These are phyloP conservation scores for Cryptocephalus moraei DNA, from an alignment of 2,888 invertebrate species.

Conservation along the genomic window DNA sequence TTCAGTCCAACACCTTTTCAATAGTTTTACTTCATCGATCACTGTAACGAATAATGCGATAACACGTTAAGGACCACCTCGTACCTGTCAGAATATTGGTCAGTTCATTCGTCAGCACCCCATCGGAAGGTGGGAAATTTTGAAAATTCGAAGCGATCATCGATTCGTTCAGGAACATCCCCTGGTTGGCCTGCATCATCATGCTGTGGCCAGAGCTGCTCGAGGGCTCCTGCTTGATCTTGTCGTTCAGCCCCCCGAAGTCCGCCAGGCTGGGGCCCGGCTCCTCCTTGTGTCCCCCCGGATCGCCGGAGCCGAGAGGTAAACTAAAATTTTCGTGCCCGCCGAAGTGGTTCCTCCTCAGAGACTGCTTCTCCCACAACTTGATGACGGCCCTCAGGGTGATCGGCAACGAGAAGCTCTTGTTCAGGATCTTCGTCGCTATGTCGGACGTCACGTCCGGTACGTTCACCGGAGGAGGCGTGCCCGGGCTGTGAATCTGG, in stretches of 20 bases:
- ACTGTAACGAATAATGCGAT: background rate
- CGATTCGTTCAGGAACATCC: slow-evolving; percentile 34
- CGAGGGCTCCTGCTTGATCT: slow-evolving; percentile 37
- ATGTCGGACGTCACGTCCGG: slow-evolving; percentile 44
- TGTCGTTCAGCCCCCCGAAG: slow-evolving; percentile 33
- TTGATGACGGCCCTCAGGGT: slow-evolving; percentile 81
- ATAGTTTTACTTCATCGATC: background rate
- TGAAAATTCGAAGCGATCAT: slow-evolving; percentile 35
- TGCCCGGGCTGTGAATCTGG: slow-evolving; percentile 55
- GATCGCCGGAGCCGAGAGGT: slow-evolving; percentile 58
- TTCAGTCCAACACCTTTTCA: too few relatives aligned
- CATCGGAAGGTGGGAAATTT: slow-evolving; percentile 32
- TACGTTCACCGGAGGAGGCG: slow-evolving; percentile 28
- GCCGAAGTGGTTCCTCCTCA: slow-evolving; percentile 41
- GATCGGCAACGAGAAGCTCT: slow-evolving; percentile 37
- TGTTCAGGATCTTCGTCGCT: slow-evolving; percentile 66
- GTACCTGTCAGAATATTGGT: slow-evolving; percentile 31
- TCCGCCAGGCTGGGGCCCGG: slow-evolving; percentile 39
- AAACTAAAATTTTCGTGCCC: slow-evolving; percentile 47
- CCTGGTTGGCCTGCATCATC: slow-evolving; percentile 30
- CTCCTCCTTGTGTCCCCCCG: slow-evolving; percentile 45
- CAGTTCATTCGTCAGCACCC: slow-evolving; percentile 31
- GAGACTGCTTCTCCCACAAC: slow-evolving; percentile 68
- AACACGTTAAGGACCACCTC: background rate
- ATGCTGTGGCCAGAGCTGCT: slow-evolving; percentile 22